Percentiles rank a stretch among this genome's conserved stretches.
phyloP scores from a whole-genome alignment of 1,140 invertebrate species.

The Stegodyphus dumicola region DNA sequence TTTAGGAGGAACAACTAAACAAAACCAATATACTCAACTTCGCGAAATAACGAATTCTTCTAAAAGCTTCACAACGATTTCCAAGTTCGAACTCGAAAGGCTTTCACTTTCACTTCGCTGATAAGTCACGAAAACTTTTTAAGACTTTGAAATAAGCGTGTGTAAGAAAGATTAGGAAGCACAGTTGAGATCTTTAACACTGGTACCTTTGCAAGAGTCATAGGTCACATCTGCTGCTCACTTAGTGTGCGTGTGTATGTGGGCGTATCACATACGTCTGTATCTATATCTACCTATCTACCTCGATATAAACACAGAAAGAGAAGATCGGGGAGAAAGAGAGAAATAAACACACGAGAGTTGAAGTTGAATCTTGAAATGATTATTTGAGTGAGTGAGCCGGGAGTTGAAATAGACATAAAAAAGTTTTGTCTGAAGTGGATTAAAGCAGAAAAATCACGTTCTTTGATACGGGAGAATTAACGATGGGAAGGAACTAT shows the following conservation, averaged over 20 bases:
- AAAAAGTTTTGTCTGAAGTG: conserved; percentile 7
- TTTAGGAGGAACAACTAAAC: not conserved
- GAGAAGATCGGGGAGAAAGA: too few relatives aligned
- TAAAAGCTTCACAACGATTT: not conserved
- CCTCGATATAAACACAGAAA: too few relatives aligned
- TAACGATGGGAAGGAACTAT: conserved; percentile 2
- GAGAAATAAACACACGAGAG: too few relatives aligned
- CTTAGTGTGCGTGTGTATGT: not conserved
- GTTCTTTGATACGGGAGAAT: conserved; percentile 16
- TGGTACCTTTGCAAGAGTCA: conserved; percentile 4
- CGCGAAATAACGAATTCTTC: not conserved
- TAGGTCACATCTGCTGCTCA: not conserved
- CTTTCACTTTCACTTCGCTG: conserved; percentile 25
- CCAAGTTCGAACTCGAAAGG: not conserved
- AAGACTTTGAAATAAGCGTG: conserved; percentile 24
- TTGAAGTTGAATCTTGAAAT: too few relatives aligned
- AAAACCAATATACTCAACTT: not conserved
- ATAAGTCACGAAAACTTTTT: conserved; percentile 50
- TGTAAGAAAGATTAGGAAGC: not conserved
- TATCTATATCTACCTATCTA: too few relatives aligned
- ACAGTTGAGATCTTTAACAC: conserved; percentile 22
- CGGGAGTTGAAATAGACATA: not conserved
- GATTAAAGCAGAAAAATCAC: conserved; percentile 44
- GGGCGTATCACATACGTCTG: too few relatives aligned
- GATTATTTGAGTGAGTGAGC: not conserved